A percentile compares a stretch with the other conserved stretches of the same genome.
These are phyloP conservation scores for Leptinotarsa undecemlineata DNA, from an alignment of 1,140 invertebrate species.

Conservation along the genomic window DNA sequence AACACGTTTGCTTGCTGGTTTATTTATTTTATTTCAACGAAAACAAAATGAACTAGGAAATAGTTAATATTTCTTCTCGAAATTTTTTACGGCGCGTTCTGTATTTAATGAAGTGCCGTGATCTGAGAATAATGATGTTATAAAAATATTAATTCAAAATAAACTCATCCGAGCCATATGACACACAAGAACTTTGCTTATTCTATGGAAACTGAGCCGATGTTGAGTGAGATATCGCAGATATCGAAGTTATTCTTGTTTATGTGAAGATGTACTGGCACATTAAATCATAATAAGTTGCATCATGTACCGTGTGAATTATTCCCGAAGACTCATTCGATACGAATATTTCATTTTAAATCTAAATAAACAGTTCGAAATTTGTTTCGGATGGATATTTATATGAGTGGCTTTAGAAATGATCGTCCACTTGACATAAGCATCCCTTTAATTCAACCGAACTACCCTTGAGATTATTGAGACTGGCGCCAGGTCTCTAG, in stretches of 20 bases:
- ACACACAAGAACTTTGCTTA: conserved; percentile 36
- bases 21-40: conserved; percentile 36
- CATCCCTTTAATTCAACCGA: conserved; percentile 6
- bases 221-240: conserved; percentile 33
- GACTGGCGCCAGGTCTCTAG: background rate
- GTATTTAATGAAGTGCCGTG: conserved; percentile 11
- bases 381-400: conserved; percentile 16
- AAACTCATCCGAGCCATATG: conserved; percentile 33
- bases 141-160: conserved; percentile 37
- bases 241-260: conserved; percentile 22
- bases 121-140: conserved; percentile 29
- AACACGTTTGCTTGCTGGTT: conserved; percentile 32
- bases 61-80: conserved; percentile 29
- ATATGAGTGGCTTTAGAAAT: conserved; percentile 12
- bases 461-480: conserved; percentile 4
- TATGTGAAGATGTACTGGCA: conserved; percentile 34
- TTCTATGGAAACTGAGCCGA: conserved; percentile 30
- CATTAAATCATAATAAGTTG: conserved; percentile 35
- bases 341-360: conserved; percentile 18
- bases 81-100: conserved; percentile 18
- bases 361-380: conserved; percentile 27
- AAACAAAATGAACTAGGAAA: conserved; percentile 33
- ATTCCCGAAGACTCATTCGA: conserved; percentile 22
- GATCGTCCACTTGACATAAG: conserved; percentile 14
- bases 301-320: conserved; percentile 35